A percentile compares a stretch with the other conserved stretches of the same genome.
Evolutionary conservation across 1,140 invertebrate genomes (phyloP).

Genomic region (Pseudoatta argentina): DNA sequence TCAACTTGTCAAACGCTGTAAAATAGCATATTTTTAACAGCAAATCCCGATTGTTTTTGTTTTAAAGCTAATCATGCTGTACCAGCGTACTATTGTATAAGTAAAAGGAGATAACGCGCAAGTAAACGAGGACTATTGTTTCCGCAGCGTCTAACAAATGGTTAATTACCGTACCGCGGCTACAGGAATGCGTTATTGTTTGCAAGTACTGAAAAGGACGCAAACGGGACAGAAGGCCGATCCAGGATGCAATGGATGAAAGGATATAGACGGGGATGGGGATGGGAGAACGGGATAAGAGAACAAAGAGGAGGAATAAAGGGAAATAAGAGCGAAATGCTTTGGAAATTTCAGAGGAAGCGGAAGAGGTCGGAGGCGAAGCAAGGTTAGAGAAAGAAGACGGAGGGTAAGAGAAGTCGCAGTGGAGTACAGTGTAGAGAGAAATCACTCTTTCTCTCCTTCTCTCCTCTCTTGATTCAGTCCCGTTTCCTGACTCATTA

Average conservation of each 20-base stretch:
- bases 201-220: slow-evolving; percentile 49
- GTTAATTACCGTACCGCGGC: slow-evolving; percentile 44
- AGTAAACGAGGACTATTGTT: slow-evolving; percentile 48
- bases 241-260: slow-evolving; percentile 36
- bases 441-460: background rate
- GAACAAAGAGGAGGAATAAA: slow-evolving; percentile 37
- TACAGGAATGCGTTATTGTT: slow-evolving; percentile 57
- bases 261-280: background rate
- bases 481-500: slow-evolving; percentile 52
- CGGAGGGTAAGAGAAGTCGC: background rate
- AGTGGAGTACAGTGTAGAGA: background rate
- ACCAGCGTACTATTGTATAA: slow-evolving; percentile 16
- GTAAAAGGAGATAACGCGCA: background rate
- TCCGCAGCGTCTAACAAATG: slow-evolving; percentile 44
- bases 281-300: background rate
- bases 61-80: slow-evolving; percentile 22
- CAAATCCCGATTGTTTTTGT: background rate
- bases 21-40: background rate
- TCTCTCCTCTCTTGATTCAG: slow-evolving; percentile 28
- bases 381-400: slow-evolving; percentile 5
- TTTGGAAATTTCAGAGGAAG: slow-evolving; percentile 43
- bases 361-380: slow-evolving; percentile 16
- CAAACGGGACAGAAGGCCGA: slow-evolving; percentile 22
- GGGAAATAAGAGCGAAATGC: slow-evolving; percentile 33
- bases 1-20: background rate